Conservation (phyloP, 2,113 vertebrate species). For the Heloderma charlesbogerti region DNA sequence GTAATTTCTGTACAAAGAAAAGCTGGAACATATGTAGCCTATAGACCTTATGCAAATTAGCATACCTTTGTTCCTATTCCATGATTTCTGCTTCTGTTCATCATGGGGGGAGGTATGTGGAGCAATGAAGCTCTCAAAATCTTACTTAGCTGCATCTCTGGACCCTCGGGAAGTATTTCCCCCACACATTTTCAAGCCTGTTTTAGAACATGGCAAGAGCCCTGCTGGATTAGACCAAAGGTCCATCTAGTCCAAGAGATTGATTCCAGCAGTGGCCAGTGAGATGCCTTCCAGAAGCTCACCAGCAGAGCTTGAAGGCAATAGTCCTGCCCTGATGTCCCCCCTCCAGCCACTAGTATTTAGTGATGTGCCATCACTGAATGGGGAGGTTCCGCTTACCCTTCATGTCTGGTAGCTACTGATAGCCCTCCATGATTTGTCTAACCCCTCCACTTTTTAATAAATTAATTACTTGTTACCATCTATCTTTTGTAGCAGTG, state of each 20-base stretch:
- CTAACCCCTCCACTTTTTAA: not conserved
- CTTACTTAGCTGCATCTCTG: too few species aligned
- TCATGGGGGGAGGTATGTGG: not conserved
- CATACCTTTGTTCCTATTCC: not conserved
- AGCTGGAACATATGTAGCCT: not conserved
- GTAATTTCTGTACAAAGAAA: not conserved
- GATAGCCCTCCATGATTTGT: not conserved
- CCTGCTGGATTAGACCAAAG: not conserved
- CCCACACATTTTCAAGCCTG: not conserved
- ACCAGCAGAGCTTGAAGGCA: not conserved
- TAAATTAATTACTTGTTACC: not conserved
- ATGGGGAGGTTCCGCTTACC: not conserved
- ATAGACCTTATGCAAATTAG: too few species aligned
- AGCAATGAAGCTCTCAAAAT: too few species aligned
- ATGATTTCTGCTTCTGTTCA: not conserved
- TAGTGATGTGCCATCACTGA: not conserved
- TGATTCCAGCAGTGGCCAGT: not conserved
- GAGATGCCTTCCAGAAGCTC: not conserved
- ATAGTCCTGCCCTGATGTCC: not conserved
- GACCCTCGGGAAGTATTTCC: not conserved
- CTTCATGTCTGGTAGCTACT: not conserved
- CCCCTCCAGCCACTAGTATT: not conserved
- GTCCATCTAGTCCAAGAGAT: not conserved
- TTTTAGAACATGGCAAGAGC: not conserved
- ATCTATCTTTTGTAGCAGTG: not conserved